Conservation (phyloP, 2,113 vertebrate genomes). For the Colossoma macropomum region DNA sequence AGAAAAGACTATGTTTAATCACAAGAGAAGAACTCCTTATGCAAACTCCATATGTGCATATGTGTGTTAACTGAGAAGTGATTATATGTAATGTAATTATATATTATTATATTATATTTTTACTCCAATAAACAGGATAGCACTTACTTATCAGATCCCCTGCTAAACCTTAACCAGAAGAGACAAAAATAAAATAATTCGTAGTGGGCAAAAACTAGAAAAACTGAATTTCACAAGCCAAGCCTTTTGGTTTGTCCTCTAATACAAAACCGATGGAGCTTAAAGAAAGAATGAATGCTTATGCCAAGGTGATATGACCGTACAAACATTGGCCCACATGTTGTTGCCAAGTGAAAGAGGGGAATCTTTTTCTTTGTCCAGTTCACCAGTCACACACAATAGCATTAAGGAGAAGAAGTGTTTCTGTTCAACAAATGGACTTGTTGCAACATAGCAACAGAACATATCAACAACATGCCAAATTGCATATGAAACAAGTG, state of each 20-base stretch:
- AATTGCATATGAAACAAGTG: neutral
- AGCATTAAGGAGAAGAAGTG: neutral
- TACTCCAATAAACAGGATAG: neutral
- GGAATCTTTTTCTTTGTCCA: neutral
- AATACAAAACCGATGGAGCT: neutral
- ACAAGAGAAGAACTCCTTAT: neutral
- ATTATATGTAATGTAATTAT: neutral
- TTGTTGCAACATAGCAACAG: neutral
- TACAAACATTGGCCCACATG: constrained; percentile 15
- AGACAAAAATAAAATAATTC: neutral
- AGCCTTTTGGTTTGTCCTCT: neutral
- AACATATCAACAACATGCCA: neutral
- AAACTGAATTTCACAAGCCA: constrained; percentile 1
- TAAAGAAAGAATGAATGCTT: constrained; percentile 9
- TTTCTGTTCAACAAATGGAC: constrained; percentile 2
- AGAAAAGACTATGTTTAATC: neutral
- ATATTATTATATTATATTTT: too few relatives aligned
- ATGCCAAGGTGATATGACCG: neutral
- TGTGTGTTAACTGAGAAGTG: neutral
- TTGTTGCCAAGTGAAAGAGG: neutral
- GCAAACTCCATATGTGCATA: neutral
- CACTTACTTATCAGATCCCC: neutral
- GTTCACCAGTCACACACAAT: neutral
- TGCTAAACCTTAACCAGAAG: neutral
- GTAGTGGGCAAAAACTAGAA: neutral